Conservation (phyloP, 2,113 vertebrate species). For the Proteles cristata region DNA sequence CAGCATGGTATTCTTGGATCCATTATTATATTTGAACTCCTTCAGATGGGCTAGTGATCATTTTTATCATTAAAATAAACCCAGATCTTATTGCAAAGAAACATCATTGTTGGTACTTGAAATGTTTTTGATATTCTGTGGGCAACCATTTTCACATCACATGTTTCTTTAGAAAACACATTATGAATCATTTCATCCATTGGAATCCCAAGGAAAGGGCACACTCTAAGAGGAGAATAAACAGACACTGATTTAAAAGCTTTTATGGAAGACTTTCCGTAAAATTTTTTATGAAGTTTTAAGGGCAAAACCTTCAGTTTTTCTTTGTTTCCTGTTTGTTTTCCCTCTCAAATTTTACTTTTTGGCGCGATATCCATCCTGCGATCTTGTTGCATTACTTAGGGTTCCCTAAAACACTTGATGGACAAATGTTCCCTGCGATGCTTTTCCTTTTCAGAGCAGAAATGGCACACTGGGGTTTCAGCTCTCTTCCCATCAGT, state of each 20-base stretch:
- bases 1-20: neutral
- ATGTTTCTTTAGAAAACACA: constrained; percentile 2
- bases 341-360: neutral
- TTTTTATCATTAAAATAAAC: neutral
- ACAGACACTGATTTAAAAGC: neutral
- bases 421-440: neutral
- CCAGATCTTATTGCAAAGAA: neutral
- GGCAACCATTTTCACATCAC: neutral
- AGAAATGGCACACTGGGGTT: rapidly evolving
- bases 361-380: neutral
- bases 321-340: neutral
- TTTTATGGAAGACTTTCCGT: neutral
- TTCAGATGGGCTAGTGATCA: neutral
- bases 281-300: no score
- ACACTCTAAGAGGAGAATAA: neutral
- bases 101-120: neutral
- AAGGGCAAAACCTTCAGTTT: neutral
- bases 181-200: neutral
- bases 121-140: neutral
- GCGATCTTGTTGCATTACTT: neutral
- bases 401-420: neutral
- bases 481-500: neutral
- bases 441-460: neutral
- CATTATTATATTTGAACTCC: neutral
- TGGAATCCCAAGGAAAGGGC: neutral